Base-by-base conservation (phyloP, 2,888 invertebrate genomes). In the Lypha dubia region DNA sequence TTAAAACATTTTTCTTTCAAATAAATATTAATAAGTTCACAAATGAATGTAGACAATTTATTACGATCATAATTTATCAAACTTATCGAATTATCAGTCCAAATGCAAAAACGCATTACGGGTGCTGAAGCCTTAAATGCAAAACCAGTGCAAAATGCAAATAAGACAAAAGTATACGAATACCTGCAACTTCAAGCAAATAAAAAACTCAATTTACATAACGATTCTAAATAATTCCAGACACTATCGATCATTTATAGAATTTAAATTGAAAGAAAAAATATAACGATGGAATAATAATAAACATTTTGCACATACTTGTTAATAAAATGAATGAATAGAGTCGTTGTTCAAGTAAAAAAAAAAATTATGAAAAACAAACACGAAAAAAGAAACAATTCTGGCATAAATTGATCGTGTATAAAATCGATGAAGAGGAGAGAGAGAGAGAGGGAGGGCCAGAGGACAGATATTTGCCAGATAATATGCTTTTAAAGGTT, bases 231-330 rank as follows among this genome's bases (percentile, higher is more conserved):
- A 84, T 70, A 84, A 84, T 81, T 84, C 79, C 70, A 70, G 81
- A 84, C 77, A 74, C 81, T 62, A 84, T 84, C 77, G 84, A 84
- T 84, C 81, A 84, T 70, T 84, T 79, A 70, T 49, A 53, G 58
- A 84, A 79, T 84, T 71, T 70, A 76, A 76, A 75, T 63, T n/a
- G n/a, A n/a, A n/a, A n/a, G 32, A 3, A 79, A 71, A 41, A 49
- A 67, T 51, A 75, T 51, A 75, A 68, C 79, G n/a, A 38, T 46
- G 58, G 32, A 60, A 67, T 58, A 80, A 67, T 58, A 80, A 60
- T 53, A 74, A 74, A 74, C 8, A 68, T 65, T 70, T 79, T 80
- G 62, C 75, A 81, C 62, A 41, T 60, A 70, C 68, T 81, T 56
- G 80, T 71, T 70, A 68, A 67, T 67, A 68, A 24, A 77, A 77